Conservation (phyloP, 2,113 vertebrate species). For the Electrona antarctica region DNA sequence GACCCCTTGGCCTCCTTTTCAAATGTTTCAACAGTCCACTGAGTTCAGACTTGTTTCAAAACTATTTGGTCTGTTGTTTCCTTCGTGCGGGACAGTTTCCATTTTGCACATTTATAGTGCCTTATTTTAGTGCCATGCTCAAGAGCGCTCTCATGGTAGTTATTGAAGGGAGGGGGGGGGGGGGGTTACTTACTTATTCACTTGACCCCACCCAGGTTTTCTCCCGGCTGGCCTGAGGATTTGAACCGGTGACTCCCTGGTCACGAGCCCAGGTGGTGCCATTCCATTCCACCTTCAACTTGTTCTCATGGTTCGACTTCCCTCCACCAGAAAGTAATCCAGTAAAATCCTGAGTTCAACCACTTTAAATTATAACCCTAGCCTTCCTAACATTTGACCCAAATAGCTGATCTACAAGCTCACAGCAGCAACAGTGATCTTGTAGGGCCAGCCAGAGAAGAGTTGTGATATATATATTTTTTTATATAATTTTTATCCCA, state of each 20-base stretch:
- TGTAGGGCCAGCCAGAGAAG: too few relatives aligned
- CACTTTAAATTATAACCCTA: too few relatives aligned
- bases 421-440: too few relatives aligned
- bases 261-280: conserved; percentile 4
- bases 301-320: not conserved
- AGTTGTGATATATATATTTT: too few relatives aligned
- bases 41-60: conserved; percentile 32
- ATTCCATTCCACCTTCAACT: conserved; percentile 27
- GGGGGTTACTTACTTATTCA: not conserved
- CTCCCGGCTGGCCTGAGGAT: conserved; percentile 14
- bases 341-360: too few relatives aligned
- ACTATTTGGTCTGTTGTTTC: not conserved
- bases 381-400: too few relatives aligned
- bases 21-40: conserved; percentile 37
- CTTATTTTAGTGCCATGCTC: conserved; percentile 1
- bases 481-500: too few relatives aligned
- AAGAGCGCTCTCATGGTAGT: conserved; percentile 16
- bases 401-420: too few relatives aligned
- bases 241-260: conserved; percentile 18
- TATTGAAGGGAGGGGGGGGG: not conserved
- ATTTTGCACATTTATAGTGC: not conserved
- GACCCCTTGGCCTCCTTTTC: conserved; percentile 41
- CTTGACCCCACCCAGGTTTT: conserved; percentile 8
- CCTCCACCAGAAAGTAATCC: not conserved
- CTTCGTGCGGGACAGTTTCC: not conserved